Evolutionary conservation across 2,797 vertebrate species (phyloP).

Genomic region (Ctenosaura bakeri): DNA sequence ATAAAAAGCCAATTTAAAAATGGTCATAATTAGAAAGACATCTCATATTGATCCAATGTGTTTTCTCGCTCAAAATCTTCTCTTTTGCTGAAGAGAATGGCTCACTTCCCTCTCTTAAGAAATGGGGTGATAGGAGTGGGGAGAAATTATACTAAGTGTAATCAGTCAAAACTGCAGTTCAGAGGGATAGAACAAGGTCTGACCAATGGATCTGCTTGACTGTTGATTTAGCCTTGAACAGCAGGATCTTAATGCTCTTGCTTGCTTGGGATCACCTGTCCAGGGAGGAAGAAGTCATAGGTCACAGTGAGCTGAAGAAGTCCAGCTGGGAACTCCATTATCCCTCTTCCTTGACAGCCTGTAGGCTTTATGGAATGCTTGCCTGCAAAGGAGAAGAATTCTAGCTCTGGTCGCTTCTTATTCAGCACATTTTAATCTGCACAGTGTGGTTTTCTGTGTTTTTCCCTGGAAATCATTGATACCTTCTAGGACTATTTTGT

Average conservation of each 20-base stretch:
- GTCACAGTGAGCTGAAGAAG: background rate
- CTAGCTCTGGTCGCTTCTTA: conserved; percentile 5
- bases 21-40: conserved; percentile 7
- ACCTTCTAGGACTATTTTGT: conserved; percentile 61
- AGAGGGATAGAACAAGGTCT: background rate
- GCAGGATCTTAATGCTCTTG: rapidly evolving
- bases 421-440: background rate
- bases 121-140: background rate
- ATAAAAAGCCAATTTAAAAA: conserved; percentile 33
- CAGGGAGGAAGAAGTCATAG: background rate
- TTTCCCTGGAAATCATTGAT: conserved; percentile 48
- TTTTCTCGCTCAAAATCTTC: conserved; percentile 5
- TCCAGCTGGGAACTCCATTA: background rate
- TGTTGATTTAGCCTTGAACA: background rate
- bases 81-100: background rate
- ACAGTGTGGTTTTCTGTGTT: conserved; percentile 34
- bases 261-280: conserved; percentile 8
- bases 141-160: background rate
- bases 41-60: conserved; percentile 17
- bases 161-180: background rate
- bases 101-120: background rate
- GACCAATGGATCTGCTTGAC: background rate
- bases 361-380: background rate
- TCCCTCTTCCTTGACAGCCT: conserved; percentile 10
- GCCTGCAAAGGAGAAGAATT: background rate